Evolutionary conservation across 2,113 vertebrate species (phyloP).

Genomic region (Oryzias woworae): DNA sequence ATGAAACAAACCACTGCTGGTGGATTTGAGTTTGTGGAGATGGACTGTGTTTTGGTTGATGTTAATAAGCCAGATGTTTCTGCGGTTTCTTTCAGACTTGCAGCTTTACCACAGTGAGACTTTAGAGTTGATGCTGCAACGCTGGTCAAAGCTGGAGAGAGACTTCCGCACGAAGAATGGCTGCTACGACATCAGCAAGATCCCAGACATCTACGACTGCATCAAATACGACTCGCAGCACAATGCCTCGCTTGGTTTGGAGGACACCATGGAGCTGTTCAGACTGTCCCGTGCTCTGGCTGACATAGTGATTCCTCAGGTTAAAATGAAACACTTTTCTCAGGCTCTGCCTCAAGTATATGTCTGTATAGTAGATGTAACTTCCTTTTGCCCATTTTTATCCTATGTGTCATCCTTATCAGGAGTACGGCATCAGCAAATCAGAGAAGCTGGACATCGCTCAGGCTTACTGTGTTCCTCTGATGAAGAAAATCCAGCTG

Average conservation of each 20-base stretch:
- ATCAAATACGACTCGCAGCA: constrained; percentile 97
- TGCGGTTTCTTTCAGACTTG: constrained; percentile 73
- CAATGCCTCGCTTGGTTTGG: constrained; percentile 85
- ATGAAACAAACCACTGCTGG: neutral
- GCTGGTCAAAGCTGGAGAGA: constrained; percentile 94
- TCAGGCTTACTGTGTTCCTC: constrained; percentile 93
- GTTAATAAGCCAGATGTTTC: neutral
- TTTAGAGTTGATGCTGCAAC: constrained; percentile 94
- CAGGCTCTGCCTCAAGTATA: neutral
- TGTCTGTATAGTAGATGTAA: no score
- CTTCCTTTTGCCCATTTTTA: no score
- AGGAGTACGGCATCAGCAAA: constrained; percentile 95
- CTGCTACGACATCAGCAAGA: constrained; percentile 98
- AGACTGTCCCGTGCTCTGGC: constrained; percentile 90
- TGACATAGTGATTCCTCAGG: constrained; percentile 96
- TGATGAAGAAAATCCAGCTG: constrained; percentile 94
- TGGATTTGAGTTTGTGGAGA: neutral
- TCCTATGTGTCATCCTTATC: neutral
- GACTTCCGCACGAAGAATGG: constrained; percentile 93
- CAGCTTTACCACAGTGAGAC: constrained; percentile 97
- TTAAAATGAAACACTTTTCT: constrained; percentile 43
- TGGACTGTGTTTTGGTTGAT: neutral
- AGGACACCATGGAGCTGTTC: constrained; percentile 90
- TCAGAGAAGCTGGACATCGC: constrained; percentile 96
- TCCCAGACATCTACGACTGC: constrained; percentile 97